Percentiles rank a stretch among this genome's conserved stretches.
These are phyloP conservation scores for Chymomyza caudatula DNA, from an alignment of 2,888 invertebrate genomes.

Conservation along the genomic window DNA sequence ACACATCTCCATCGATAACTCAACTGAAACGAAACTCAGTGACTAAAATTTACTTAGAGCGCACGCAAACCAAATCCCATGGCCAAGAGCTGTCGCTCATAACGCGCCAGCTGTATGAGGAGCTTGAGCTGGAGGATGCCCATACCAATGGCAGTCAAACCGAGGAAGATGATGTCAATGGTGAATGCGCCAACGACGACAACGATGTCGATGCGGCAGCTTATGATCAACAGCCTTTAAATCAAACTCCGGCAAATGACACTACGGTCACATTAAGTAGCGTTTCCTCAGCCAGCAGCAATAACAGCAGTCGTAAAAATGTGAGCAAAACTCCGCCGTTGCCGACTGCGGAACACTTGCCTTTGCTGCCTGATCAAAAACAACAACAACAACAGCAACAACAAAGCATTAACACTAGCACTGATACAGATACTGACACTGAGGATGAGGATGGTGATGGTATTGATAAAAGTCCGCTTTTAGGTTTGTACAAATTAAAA, in stretches of 20 bases:
- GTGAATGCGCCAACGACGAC: slow-evolving; percentile 30
- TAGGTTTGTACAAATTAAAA: slow-evolving; percentile 76
- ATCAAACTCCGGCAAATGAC: slow-evolving; percentile 50
- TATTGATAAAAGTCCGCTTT: slow-evolving; percentile 77
- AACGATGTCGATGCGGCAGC: slow-evolving; percentile 67
- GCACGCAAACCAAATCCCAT: slow-evolving; percentile 6
- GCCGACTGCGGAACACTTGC: slow-evolving; percentile 5
- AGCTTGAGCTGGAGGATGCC: slow-evolving; percentile 56
- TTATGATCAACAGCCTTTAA: slow-evolving; percentile 73
- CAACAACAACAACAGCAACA: slow-evolving; percentile 48
- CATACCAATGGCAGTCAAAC: slow-evolving; percentile 58
- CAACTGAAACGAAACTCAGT: slow-evolving; percentile 42
- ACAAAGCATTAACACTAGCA: slow-evolving; percentile 55
- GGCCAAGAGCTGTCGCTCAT: slow-evolving; percentile 33
- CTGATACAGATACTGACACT: slow-evolving; percentile 58
- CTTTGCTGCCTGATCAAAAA: slow-evolving; percentile 29
- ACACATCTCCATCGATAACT: slow-evolving; percentile 11
- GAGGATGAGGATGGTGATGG: slow-evolving; percentile 69
- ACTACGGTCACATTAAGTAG: slow-evolving; percentile 23
- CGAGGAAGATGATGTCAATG: slow-evolving; percentile 44
- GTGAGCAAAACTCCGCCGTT: slow-evolving; percentile 13
- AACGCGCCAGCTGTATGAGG: slow-evolving; percentile 55
- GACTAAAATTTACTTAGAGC: slow-evolving; percentile 69
- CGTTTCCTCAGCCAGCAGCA: slow-evolving; percentile 48
- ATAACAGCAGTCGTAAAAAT: slow-evolving; percentile 16